phyloP scores from a whole-genome alignment of 1,140 invertebrate species.

The Drosophila oshimai region DNA sequence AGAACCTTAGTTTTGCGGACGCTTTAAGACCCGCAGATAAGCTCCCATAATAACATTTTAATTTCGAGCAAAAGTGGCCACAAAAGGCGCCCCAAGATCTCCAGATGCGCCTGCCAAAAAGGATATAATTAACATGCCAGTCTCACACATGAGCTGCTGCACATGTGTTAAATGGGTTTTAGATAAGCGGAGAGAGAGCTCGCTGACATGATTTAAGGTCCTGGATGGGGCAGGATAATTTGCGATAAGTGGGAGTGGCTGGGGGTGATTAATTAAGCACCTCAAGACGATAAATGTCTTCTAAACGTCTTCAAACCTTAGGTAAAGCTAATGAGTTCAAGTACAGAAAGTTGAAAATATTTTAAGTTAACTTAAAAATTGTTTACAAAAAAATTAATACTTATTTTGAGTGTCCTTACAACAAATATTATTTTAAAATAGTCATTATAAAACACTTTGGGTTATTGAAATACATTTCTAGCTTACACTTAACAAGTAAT shows the following conservation, averaged over 20 bases:
- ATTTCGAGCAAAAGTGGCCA: constrained; percentile 65
- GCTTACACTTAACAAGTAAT: not conserved
- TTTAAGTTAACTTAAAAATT: not conserved
- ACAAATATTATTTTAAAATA: too few relatives aligned
- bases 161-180: constrained; percentile 38
- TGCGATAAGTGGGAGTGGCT: constrained; percentile 32
- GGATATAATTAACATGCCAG: constrained; percentile 68
- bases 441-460: too few relatives aligned
- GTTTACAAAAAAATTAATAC: too few relatives aligned
- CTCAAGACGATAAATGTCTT: not conserved
- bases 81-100: constrained; percentile 46
- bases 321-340: constrained; percentile 3
- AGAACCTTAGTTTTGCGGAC: constrained; percentile 61
- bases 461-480: too few relatives aligned
- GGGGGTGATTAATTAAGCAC: constrained; percentile 17
- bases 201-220: constrained; percentile 48
- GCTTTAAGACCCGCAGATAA: constrained; percentile 69
- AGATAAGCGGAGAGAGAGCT: constrained; percentile 26
- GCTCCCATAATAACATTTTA: constrained; percentile 67
- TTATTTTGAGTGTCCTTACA: too few relatives aligned
- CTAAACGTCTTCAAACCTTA: not conserved
- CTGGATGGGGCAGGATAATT: constrained; percentile 34
- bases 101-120: constrained; percentile 47
- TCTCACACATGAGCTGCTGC: not conserved
- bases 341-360: too few relatives aligned